phyloP scores from a whole-genome alignment of 2,113 vertebrate species.

The Barbus barbus region DNA sequence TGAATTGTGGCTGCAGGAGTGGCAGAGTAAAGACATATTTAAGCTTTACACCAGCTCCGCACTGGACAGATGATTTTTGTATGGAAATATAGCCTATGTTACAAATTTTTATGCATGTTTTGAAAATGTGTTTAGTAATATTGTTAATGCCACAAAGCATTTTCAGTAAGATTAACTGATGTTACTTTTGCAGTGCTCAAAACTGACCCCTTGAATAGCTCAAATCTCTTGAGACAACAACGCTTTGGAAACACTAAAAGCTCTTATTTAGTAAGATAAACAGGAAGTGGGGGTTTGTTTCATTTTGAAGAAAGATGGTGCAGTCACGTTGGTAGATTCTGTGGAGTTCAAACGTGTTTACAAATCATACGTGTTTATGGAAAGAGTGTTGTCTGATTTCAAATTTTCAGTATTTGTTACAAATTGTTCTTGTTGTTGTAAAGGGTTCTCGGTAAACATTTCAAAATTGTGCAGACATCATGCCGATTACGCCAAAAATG shows the following conservation, averaged over 20 bases:
- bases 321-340: constrained; percentile 41
- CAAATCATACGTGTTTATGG: constrained; percentile 5
- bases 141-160: neutral
- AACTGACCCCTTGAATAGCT: neutral
- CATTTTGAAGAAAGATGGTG: constrained; percentile 16
- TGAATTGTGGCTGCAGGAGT: neutral
- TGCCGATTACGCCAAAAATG: too few species aligned
- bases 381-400: neutral
- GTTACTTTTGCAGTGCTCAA: neutral
- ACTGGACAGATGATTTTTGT: neutral
- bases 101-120: too few species aligned
- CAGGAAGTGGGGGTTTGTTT: constrained; percentile 71
- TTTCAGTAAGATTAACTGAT: neutral
- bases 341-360: constrained; percentile 32
- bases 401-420: neutral
- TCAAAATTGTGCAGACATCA: too few species aligned
- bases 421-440: neutral
- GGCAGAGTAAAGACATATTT: neutral
- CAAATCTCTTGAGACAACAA: neutral
- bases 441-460: too few species aligned
- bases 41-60: neutral
- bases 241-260: constrained; percentile 7
- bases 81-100: too few species aligned
- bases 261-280: constrained; percentile 64
- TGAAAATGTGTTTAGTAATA: neutral